Evolutionary conservation across 1,140 invertebrate species (phyloP).

Genomic region (Brachystomella parvula): DNA sequence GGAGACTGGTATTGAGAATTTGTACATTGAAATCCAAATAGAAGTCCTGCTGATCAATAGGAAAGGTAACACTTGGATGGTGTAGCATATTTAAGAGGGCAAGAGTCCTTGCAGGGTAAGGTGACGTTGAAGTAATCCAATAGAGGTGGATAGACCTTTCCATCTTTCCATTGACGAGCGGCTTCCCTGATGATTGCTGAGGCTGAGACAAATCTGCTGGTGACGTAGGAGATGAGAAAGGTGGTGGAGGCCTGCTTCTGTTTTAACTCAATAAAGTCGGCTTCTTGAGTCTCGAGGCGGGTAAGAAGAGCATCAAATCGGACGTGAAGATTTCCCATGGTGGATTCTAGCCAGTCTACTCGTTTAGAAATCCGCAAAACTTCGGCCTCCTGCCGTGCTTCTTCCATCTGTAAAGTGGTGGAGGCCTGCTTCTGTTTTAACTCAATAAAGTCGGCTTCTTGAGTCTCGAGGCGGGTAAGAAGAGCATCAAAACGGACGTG

Average conservation of each 20-base stretch:
- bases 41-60: slow-evolving; percentile 1
- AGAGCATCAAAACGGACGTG: slow-evolving; percentile 4
- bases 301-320: neutral
- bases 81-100: slow-evolving; percentile 7
- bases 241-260: neutral
- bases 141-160: slow-evolving; percentile 9
- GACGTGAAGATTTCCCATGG: neutral
- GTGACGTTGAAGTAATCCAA: slow-evolving; percentile 20
- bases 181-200: slow-evolving; percentile 16
- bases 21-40: slow-evolving; percentile 17
- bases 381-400: too few relatives aligned
- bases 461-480: neutral
- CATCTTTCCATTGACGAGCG: slow-evolving; percentile 4
- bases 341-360: neutral
- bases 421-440: neutral
- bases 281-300: neutral
- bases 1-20: neutral
- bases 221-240: slow-evolving; percentile 20
- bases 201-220: slow-evolving; percentile 3
- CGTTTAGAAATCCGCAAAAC: neutral
- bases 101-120: slow-evolving; percentile 13
- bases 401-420: neutral
- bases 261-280: slow-evolving; percentile 8
- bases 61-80: neutral
- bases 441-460: neutral